Evolutionary conservation across 2,888 invertebrate genomes (phyloP), one percentile per base, ranked within the genome.

Genomic region (Xylota sylvarum): DNA sequence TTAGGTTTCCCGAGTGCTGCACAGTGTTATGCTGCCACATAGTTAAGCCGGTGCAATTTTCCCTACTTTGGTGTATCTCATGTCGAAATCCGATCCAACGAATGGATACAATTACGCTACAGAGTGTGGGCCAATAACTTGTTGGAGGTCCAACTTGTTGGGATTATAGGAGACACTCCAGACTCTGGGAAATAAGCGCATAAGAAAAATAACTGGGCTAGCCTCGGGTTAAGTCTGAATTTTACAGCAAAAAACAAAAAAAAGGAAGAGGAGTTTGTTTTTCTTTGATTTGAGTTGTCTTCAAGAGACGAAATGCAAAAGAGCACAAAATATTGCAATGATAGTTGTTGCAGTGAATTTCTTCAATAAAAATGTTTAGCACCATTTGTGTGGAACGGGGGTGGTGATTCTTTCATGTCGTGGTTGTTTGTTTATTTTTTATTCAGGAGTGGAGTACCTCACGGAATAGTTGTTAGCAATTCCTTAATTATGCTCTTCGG

Each of bases 41-140:
- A 73, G 82, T 82, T 82, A 82, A 86, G 86, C 73, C 48, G 72
- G 70, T 82, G 86, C 82, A 86, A 86, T 77, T 82, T 82, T 43
- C n/a, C 35, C 58, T 56, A 40, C 58, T 60, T 64, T 65, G 58
- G 76, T 55, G 67, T 77, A 77, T 82, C 77, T 78, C 32, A 77
- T 86, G 82, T 69, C 43, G 77, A 86, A 86, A 86, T 86, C 72
- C 60, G 69, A 86, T 72, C 77, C 76, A 82, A 86, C 73, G 86
- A 82, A 82, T 86, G 82, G 82, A 77, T 86, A 72, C 86, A 86
- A 86, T 86, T 82, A 86, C 67, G 77, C 12, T 46, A 64, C 37
- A 65, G 74, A 85, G 85, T 80, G 85, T 85, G 85, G 80, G 80
- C 85, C 76, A 85, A 80, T 37, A 80, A 70, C 58, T 85, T 70